These are phyloP conservation scores for Pangasius djambal DNA, from an alignment of 2,797 vertebrate genomes.

Conservation along the genomic window DNA sequence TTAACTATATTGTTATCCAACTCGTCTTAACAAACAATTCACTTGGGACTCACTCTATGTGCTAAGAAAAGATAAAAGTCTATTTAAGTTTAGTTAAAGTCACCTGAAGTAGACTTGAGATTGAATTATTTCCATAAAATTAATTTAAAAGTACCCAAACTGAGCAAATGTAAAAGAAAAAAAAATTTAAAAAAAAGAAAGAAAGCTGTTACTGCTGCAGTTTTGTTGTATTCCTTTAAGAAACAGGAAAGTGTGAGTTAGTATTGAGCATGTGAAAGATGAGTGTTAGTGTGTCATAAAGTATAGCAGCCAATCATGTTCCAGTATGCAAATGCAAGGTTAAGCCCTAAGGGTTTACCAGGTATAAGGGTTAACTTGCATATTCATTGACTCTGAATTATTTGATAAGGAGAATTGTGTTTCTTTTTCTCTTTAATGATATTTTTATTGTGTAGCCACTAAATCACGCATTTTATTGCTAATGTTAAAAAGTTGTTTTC, in stretches of 20 bases:
- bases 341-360: not conserved
- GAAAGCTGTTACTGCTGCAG: not conserved
- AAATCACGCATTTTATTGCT: not conserved
- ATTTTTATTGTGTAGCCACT: not conserved
- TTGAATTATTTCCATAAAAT: not conserved
- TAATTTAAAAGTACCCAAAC: not conserved
- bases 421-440: not conserved
- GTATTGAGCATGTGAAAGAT: not conserved
- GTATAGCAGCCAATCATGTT: constrained; percentile 1
- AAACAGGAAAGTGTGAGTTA: not conserved
- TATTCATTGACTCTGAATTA: not conserved
- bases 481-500: not conserved
- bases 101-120: not conserved
- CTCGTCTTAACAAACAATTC: not conserved
- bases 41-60: not conserved
- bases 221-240: not conserved
- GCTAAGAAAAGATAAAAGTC: not conserved
- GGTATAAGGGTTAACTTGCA: not conserved
- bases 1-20: not conserved
- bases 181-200: too few species aligned
- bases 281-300: not conserved
- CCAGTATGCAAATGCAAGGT: not conserved
- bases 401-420: too few species aligned
- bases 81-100: not conserved
- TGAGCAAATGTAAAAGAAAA: not conserved